Evolutionary conservation across 2,113 vertebrate genomes (phyloP).

Genomic region (Oreocharis arfaki): DNA sequence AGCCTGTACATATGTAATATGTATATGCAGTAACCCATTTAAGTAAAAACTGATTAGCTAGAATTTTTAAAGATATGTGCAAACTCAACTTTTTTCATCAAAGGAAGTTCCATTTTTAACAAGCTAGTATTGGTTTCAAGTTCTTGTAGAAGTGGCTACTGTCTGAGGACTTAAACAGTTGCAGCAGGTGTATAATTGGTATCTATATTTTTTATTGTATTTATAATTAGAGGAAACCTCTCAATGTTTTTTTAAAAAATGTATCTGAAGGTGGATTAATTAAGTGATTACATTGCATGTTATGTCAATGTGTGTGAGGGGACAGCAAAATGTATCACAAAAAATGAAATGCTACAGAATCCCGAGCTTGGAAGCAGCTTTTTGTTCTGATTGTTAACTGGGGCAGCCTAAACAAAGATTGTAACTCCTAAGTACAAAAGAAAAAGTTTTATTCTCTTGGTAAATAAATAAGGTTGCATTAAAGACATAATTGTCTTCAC

Average conservation of each 20-base stretch:
- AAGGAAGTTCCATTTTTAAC: neutral
- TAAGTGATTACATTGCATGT: neutral
- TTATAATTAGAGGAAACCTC: neutral
- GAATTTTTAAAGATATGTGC: neutral
- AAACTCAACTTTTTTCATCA: neutral
- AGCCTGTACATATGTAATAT: neutral
- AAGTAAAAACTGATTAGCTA: neutral
- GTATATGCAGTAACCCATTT: neutral
- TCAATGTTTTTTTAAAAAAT: neutral
- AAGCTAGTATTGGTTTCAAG: neutral
- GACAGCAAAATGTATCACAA: neutral
- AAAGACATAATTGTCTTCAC: neutral
- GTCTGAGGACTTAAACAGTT: neutral
- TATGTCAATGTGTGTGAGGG: neutral
- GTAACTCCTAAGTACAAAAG: neutral
- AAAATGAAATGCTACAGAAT: neutral
- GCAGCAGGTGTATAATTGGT: neutral
- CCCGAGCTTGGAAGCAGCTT: neutral
- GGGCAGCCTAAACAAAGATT: neutral
- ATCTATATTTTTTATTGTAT: neutral
- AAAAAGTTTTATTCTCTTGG: neutral
- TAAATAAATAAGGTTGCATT: neutral
- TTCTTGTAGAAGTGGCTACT: neutral
- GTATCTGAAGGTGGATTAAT: neutral
- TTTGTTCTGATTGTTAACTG: neutral